These are phyloP conservation scores for Lissonota sp. DNA, from an alignment of 2,888 invertebrate species.

Conservation along the genomic window DNA sequence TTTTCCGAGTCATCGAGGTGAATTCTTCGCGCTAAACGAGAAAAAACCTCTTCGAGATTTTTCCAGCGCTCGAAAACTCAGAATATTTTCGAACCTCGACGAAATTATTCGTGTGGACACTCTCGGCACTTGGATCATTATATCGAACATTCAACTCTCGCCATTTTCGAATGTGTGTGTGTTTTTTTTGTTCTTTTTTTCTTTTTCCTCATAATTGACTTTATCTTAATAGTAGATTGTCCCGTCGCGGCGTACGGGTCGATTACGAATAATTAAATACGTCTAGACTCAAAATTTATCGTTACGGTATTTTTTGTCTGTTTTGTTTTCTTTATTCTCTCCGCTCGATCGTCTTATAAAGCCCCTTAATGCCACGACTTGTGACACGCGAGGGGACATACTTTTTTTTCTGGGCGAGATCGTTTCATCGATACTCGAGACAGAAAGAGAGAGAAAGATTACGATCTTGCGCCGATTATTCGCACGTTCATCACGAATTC, in stretches of 20 bases:
- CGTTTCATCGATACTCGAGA: constrained; percentile 16
- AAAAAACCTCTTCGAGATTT: background rate
- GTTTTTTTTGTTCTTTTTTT: constrained; percentile 5
- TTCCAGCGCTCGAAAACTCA: background rate
- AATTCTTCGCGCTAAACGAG: background rate
- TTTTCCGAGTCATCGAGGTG: too few species aligned
- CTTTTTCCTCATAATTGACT: constrained; percentile 76
- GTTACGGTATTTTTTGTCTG: constrained; percentile 60
- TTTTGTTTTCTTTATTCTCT: too few species aligned
- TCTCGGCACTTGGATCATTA: constrained; percentile 28
- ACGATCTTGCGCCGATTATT: background rate
- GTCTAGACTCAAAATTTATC: constrained; percentile 68
- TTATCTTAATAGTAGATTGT: constrained; percentile 76
- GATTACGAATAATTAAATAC: constrained; percentile 71
- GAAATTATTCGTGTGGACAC: constrained; percentile 7
- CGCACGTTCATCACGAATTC: constrained; percentile 11
- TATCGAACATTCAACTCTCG: constrained; percentile 29
- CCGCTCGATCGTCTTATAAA: too few species aligned
- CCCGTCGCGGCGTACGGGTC: constrained; percentile 67
- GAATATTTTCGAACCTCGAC: constrained; percentile 34
- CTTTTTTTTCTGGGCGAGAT: too few species aligned
- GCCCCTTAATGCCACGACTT: too few species aligned
- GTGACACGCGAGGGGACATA: too few species aligned
- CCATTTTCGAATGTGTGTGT: constrained; percentile 55
- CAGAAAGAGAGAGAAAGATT: background rate